phyloP scores from a whole-genome alignment of 92 coral and sea anemone species.

The Siderastrea radians region DNA sequence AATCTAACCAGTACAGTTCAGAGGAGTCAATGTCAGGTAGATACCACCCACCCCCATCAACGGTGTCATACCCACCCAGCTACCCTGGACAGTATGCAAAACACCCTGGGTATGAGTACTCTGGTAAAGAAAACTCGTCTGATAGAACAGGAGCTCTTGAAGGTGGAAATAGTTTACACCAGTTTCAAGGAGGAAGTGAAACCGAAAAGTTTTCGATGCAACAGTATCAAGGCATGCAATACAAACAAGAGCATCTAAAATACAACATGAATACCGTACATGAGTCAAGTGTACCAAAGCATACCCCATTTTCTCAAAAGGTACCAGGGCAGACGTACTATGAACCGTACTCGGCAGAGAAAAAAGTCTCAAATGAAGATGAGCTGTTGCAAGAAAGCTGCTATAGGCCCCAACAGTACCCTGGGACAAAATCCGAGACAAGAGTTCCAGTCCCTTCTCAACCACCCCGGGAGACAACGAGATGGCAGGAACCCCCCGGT shows the following conservation, averaged over 20 bases:
- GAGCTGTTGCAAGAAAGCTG: constrained; percentile 15
- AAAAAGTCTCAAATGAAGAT: constrained; percentile 9
- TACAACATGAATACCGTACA: background rate
- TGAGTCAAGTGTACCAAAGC: background rate
- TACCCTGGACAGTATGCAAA: background rate
- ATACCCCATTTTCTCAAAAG: constrained; percentile 1
- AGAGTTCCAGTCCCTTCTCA: background rate
- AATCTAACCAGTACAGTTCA: background rate
- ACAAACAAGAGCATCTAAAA: background rate
- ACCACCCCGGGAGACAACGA: constrained; percentile 2
- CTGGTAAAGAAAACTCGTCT: background rate
- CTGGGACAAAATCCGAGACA: background rate
- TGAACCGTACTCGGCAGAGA: background rate
- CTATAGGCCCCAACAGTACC: background rate
- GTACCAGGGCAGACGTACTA: background rate
- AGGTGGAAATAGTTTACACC: background rate
- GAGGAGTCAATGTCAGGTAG: constrained; percentile 6
- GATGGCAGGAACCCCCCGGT: constrained; percentile 6
- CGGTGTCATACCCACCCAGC: constrained; percentile 10
- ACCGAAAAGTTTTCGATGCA: background rate
- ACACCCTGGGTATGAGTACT: constrained; percentile 19
- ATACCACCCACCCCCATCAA: background rate
- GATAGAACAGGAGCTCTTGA: background rate
- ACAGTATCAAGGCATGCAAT: background rate
- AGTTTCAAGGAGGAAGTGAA: constrained; percentile 7